Evolutionary conservation across 2,113 vertebrate genomes (phyloP).

Genomic region (Erythrocercus mccallii): DNA sequence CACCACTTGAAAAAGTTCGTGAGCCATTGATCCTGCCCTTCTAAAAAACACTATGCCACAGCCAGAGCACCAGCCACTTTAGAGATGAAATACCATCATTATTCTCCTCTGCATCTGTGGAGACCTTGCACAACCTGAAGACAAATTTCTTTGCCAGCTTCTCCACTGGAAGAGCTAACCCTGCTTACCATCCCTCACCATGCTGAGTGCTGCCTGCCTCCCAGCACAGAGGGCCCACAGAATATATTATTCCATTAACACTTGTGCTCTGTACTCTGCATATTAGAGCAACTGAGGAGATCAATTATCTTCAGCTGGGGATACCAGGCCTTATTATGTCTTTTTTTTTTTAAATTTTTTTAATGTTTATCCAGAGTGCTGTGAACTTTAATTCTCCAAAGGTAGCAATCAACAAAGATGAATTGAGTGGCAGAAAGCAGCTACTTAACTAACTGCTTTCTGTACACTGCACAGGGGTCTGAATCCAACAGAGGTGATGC

Average conservation of each 20-base stretch:
- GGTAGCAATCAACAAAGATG: conserved; percentile 48
- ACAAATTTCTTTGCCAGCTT: neutral
- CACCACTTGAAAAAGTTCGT: neutral
- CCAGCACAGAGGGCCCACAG: conserved; percentile 2
- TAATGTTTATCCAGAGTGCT: conserved; percentile 65
- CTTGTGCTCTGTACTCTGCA: conserved; percentile 61
- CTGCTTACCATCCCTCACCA: neutral
- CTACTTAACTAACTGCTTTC: conserved; percentile 1
- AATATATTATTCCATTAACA: conserved; percentile 69
- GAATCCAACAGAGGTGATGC: neutral
- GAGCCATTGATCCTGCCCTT: neutral
- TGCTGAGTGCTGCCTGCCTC: neutral
- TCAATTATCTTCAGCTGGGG: conserved; percentile 69
- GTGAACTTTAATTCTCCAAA: conserved; percentile 65
- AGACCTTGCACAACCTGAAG: neutral
- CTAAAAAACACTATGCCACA: neutral
- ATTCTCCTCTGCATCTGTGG: neutral
- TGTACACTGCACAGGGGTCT: rapidly evolving
- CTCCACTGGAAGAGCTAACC: neutral
- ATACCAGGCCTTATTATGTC: conserved; percentile 62
- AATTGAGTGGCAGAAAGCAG: conserved; percentile 37
- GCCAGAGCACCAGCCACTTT: neutral
- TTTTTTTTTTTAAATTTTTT: neutral
- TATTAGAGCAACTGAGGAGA: conserved; percentile 66
- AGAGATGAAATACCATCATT: neutral